Evolutionary conservation across 2,113 vertebrate genomes (phyloP).

Genomic region (Rousettus leschenaultii): DNA sequence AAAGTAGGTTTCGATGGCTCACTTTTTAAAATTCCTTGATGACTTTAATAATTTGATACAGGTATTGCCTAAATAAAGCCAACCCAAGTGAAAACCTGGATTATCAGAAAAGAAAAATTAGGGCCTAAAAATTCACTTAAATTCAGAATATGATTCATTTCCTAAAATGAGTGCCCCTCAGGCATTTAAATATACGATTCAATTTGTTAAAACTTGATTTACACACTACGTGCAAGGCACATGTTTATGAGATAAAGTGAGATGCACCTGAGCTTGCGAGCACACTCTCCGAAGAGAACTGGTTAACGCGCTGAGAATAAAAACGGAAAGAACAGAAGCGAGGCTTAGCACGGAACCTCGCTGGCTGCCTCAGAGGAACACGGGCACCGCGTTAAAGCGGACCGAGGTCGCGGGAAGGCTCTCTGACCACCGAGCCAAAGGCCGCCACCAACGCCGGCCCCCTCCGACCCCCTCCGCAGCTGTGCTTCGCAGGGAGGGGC

Average conservation of each 20-base stretch:
- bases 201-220: conserved; percentile 52
- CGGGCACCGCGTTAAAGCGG: neutral
- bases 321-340: neutral
- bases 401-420: neutral
- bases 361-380: neutral
- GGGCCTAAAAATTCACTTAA: neutral
- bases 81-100: neutral
- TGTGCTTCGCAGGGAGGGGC: neutral
- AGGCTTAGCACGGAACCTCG: neutral
- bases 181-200: conserved; percentile 44
- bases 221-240: neutral
- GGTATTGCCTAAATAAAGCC: neutral
- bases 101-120: conserved; percentile 14
- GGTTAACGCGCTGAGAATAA: neutral
- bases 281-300: neutral
- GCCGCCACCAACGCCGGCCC: neutral
- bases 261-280: neutral
- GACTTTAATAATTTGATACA: neutral
- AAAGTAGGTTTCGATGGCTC: neutral
- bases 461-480: neutral
- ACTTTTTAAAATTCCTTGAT: neutral
- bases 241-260: neutral
- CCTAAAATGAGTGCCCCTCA: neutral
- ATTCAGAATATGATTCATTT: conserved; percentile 45
- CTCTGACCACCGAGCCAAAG: neutral